Evolutionary conservation across 2,888 invertebrate species (phyloP).

Genomic region (Acholoe squamosa): DNA sequence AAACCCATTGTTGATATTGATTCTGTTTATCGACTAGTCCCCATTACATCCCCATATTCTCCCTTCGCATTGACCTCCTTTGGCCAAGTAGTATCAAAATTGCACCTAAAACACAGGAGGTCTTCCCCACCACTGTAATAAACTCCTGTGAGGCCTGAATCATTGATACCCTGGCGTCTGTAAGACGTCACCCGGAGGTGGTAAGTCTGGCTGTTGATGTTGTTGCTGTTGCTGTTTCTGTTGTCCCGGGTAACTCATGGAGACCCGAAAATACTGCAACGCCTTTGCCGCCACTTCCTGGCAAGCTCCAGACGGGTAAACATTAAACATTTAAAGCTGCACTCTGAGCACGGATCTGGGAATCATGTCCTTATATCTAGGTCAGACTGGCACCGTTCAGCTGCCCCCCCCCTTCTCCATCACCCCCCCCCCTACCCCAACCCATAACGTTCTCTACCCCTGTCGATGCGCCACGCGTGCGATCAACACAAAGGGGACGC

Average conservation of each 20-base stretch:
- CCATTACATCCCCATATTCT: no score
- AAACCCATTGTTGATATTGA: no score
- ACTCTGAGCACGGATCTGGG: not conserved
- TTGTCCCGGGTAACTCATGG: not conserved
- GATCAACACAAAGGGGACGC: slow-evolving; percentile 24
- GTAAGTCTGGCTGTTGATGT: not conserved
- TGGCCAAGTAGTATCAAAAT: no score
- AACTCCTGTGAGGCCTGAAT: not conserved
- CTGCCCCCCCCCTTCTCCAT: slow-evolving; percentile 4
- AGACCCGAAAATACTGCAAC: not conserved
- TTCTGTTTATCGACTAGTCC: no score
- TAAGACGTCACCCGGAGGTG: not conserved
- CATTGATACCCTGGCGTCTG: not conserved
- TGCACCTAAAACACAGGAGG: no score
- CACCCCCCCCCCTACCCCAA: not conserved
- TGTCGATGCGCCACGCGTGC: not conserved
- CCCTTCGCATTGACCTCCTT: no score
- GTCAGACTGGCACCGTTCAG: slow-evolving; percentile 15
- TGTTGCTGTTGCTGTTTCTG: not conserved
- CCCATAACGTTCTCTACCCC: not conserved
- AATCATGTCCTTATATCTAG: not conserved
- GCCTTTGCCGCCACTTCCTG: not conserved
- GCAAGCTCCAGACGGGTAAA: not conserved
- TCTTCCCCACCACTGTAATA: not conserved
- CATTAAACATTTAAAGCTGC: not conserved